Conservation (phyloP, 2,888 invertebrate genomes). For the Apamea crenata region DNA sequence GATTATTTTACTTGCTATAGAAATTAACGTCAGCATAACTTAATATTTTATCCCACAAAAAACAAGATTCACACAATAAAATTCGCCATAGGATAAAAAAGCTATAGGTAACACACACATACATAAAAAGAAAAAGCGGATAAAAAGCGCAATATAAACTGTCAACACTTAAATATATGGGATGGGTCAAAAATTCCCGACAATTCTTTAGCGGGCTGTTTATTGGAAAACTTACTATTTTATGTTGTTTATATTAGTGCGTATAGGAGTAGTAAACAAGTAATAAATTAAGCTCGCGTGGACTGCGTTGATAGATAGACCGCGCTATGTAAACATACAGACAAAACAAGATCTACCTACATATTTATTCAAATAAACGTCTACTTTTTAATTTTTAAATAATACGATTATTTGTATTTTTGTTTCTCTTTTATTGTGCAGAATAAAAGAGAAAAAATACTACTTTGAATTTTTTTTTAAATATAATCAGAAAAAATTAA, state of each 20-base stretch:
- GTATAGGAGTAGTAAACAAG: slow-evolving; percentile 79
- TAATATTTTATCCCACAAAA: no score
- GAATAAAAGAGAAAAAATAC: no score
- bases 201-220: slow-evolving; percentile 55
- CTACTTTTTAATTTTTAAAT: no score
- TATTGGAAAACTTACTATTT: slow-evolving; percentile 70
- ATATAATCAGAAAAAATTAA: background rate
- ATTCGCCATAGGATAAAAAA: background rate
- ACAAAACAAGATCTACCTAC: slow-evolving; percentile 65
- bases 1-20: background rate
- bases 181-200: slow-evolving; percentile 55
- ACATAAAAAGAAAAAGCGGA: slow-evolving; percentile 41
- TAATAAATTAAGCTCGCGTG: slow-evolving; percentile 77
- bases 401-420: no score
- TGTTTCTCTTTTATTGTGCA: background rate
- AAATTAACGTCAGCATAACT: background rate
- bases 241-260: slow-evolving; percentile 73
- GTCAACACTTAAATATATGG: slow-evolving; percentile 64
- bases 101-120: slow-evolving; percentile 19
- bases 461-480: background rate
- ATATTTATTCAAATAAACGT: background rate
- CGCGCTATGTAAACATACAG: slow-evolving; percentile 72
- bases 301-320: slow-evolving; percentile 72
- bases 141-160: slow-evolving; percentile 52
- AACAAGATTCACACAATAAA: background rate